Conservation (phyloP, 2,888 invertebrate genomes). For the Drosophila conformis region DNA sequence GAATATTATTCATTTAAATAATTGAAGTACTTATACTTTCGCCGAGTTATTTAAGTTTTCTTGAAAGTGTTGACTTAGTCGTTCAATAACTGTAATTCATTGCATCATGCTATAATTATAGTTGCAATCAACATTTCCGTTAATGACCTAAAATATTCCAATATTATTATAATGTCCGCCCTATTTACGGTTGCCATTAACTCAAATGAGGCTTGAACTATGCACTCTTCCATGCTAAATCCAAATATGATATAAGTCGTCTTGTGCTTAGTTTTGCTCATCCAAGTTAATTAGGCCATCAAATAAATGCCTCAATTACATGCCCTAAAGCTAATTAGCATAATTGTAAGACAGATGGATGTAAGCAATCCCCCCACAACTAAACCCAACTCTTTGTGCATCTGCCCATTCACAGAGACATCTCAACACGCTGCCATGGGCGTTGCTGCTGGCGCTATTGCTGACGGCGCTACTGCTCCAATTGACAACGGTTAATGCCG, state of each 20-base stretch:
- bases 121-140: background rate
- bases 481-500: slow-evolving; percentile 34
- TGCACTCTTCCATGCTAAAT: slow-evolving; percentile 25
- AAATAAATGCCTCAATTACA: slow-evolving; percentile 35
- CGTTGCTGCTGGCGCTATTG: slow-evolving; percentile 64
- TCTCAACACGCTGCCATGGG: slow-evolving; percentile 68
- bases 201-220: slow-evolving; percentile 65
- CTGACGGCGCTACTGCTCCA: slow-evolving; percentile 67
- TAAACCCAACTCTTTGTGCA: slow-evolving; percentile 4
- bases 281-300: slow-evolving; percentile 34
- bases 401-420: slow-evolving; percentile 54
- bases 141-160: slow-evolving; percentile 4
- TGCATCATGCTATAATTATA: slow-evolving; percentile 3
- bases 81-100: background rate
- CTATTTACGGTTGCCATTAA: slow-evolving; percentile 36
- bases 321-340: slow-evolving; percentile 23
- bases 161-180: slow-evolving; percentile 17
- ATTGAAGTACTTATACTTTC: background rate
- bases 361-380: background rate
- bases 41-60: background rate
- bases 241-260: background rate
- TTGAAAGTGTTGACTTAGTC: background rate
- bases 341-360: slow-evolving; percentile 12
- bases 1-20: background rate
- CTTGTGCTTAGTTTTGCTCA: slow-evolving; percentile 1